Evolutionary conservation across 2,888 invertebrate species (phyloP).

Genomic region (Schizotus pectinicornis): DNA sequence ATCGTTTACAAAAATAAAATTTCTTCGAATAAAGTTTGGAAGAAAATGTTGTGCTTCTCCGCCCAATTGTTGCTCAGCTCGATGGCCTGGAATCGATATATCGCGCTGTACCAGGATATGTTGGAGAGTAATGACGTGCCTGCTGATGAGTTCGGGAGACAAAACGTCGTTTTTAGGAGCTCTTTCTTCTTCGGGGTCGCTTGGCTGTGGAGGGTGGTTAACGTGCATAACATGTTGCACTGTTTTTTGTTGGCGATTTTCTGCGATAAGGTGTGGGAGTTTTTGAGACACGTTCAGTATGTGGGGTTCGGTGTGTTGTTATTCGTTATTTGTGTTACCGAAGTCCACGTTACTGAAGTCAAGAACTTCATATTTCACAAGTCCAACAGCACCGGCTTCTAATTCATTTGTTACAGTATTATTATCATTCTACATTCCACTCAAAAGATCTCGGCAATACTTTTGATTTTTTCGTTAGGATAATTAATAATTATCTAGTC

Average conservation of each 20-base stretch:
- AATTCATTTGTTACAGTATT: background rate
- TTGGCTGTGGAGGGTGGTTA: slow-evolving; percentile 78
- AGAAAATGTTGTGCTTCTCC: slow-evolving; percentile 70
- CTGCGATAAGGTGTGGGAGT: slow-evolving; percentile 82
- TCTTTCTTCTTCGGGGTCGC: slow-evolving; percentile 75
- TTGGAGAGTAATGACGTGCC: slow-evolving; percentile 69
- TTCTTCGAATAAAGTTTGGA: slow-evolving; percentile 69
- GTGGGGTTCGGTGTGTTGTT: slow-evolving; percentile 73
- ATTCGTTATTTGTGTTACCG: slow-evolving; percentile 71
- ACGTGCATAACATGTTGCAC: slow-evolving; percentile 80
- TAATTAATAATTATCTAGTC: too few relatives aligned
- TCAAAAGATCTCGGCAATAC: background rate
- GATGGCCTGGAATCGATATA: slow-evolving; percentile 84
- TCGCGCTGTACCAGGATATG: slow-evolving; percentile 78
- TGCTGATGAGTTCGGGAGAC: slow-evolving; percentile 62
- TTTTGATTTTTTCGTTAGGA: background rate
- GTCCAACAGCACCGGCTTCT: slow-evolving; percentile 21
- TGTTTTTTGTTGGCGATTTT: slow-evolving; percentile 77
- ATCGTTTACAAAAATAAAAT: slow-evolving; percentile 73
- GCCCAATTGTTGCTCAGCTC: slow-evolving; percentile 78
- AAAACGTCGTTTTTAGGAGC: slow-evolving; percentile 71
- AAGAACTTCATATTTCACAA: slow-evolving; percentile 60
- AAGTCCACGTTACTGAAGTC: slow-evolving; percentile 71
- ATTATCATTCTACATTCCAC: background rate
- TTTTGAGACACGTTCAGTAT: slow-evolving; percentile 73